Conservation (phyloP, 2,888 invertebrate species). For the Orthosia cruda region DNA sequence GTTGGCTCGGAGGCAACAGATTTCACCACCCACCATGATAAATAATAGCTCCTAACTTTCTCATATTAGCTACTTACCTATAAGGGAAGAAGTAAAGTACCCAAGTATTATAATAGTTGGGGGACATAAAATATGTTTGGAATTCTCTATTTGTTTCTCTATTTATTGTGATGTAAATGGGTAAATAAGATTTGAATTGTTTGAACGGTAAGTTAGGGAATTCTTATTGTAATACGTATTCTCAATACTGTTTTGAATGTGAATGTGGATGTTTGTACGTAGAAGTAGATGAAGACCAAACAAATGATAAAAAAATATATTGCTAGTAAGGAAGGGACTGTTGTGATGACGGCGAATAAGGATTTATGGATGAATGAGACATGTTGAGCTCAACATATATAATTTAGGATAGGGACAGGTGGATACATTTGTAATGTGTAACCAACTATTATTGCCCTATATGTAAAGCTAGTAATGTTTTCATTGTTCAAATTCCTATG, state of each 20-base stretch:
- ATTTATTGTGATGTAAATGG: constrained; percentile 29
- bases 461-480: background rate
- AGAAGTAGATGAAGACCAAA: no score
- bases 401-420: no score
- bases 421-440: background rate
- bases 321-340: no score
- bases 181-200: background rate
- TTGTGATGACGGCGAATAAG: no score
- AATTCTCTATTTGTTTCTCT: constrained; percentile 56
- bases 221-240: no score
- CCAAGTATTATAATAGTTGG: constrained; percentile 63
- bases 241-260: no score
- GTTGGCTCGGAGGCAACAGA: constrained; percentile 72
- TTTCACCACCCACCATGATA: constrained; percentile 72
- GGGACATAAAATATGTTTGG: constrained; percentile 45
- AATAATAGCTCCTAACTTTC: constrained; percentile 68
- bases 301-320: no score
- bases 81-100: constrained; percentile 55
- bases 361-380: no score
- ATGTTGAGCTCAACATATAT: no score
- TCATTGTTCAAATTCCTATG: background rate
- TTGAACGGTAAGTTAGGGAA: background rate
- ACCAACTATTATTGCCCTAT: background rate
- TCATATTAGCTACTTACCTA: constrained; percentile 64
- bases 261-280: no score